phyloP scores from a whole-genome alignment of 2,113 vertebrate genomes.

The Pachycephala philippinensis region DNA sequence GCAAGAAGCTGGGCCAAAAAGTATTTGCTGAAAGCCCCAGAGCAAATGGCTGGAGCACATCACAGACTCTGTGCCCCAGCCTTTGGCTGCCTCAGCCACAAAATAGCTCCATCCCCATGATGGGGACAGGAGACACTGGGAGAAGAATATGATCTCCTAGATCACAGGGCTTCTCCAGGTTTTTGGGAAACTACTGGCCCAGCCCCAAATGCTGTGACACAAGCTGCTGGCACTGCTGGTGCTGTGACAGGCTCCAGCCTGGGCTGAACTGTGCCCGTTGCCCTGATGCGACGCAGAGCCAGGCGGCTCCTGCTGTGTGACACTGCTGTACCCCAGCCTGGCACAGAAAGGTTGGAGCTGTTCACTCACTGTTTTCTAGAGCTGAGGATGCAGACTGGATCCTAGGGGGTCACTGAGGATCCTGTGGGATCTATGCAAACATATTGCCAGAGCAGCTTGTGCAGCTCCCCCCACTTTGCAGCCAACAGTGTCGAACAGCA shows the following conservation, averaged over 20 bases:
- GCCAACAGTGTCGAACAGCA: not conserved
- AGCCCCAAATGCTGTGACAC: not conserved
- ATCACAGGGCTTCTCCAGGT: not conserved
- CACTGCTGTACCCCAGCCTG: not conserved
- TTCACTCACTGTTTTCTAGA: not conserved
- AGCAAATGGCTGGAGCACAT: not conserved
- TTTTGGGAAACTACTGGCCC: not conserved
- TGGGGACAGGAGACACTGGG: not conserved
- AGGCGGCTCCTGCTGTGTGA: not conserved
- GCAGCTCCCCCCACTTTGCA: not conserved
- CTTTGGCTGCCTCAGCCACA: not conserved
- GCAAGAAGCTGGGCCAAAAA: not conserved
- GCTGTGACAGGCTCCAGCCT: not conserved
- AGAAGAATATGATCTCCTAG: not conserved
- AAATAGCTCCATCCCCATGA: not conserved
- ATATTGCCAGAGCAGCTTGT: constrained; percentile 39
- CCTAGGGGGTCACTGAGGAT: not conserved
- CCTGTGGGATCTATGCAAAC: not conserved
- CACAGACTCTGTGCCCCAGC: not conserved
- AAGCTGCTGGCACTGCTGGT: not conserved
- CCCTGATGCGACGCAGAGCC: rapidly evolving
- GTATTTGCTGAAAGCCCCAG: not conserved
- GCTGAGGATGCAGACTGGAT: not conserved
- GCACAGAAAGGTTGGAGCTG: not conserved
- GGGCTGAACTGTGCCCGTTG: not conserved